Base-by-base conservation (phyloP, 2,113 vertebrate species). In the Ictalurus furcatus region DNA sequence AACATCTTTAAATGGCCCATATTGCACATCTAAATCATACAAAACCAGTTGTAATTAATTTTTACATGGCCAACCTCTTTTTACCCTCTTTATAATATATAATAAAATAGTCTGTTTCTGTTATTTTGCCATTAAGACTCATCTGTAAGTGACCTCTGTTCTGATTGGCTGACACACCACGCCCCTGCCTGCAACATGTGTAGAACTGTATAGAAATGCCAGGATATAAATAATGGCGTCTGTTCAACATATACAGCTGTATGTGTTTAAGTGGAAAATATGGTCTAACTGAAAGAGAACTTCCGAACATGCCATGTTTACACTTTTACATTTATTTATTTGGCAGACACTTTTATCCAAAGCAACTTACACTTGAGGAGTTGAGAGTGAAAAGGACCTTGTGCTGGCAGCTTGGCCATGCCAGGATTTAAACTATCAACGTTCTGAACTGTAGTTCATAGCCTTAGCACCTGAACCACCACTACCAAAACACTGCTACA, bases 121-220 rank as follows among this genome's bases (percentile, higher is more conserved):
- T 67, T n/a, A 44, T 85, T 85, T 16, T 69, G 44, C 28, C 65
- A 54, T 21, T 67, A 44, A 65, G 16, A 30, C 44, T 69, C 54
- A 69, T 85, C 44, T 52, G 63, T 85, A 69, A 52, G 40, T 54
- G 63, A 30, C 63, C 37, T 69, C 44, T 69, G 6, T 1, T 69
- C 84, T 85, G 59, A 84, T 63, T 84, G 61, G 65, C 63, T 85
- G 25, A 54, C 44, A 85, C 34, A 52, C 44, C 61, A 65, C 44
- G 4, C 83, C 23, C 14, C 84, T 85, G 84, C 63, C 40, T 67
- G 84, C 16, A 85, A 85, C 13, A 30, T 85, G 25, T 67, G 25
- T 30, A 48, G 25, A 48, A 44, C 40, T 17, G 37, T 14, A 44
- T 4, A 67, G 28, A 11, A 67, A 67, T 63, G 84, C 28, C 23